Conservation (phyloP, 2,888 invertebrate genomes). For the Leptopilina syphax region DNA sequence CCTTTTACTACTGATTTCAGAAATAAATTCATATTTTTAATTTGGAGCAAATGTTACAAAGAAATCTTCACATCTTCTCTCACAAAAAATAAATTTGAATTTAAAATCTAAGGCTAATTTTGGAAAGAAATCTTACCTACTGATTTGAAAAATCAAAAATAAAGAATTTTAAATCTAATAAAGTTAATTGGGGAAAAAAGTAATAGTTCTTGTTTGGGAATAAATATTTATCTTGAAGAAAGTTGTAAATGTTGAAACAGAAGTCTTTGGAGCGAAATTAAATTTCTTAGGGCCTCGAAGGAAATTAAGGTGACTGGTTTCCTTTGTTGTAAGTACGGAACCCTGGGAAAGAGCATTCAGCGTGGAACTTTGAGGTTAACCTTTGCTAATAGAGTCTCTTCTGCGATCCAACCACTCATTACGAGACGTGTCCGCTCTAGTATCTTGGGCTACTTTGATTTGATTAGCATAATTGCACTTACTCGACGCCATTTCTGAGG, state of each 20-base stretch:
- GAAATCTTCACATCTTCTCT: too few relatives aligned
- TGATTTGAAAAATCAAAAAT: too few relatives aligned
- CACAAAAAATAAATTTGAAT: too few relatives aligned
- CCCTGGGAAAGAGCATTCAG: constrained; percentile 56
- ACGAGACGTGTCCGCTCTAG: constrained; percentile 66
- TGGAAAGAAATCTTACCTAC: too few relatives aligned
- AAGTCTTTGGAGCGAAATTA: constrained; percentile 57
- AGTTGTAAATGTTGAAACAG: constrained; percentile 38
- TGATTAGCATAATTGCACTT: constrained; percentile 74
- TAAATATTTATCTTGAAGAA: background rate
- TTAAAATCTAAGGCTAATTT: too few relatives aligned
- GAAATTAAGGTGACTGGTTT: constrained; percentile 56
- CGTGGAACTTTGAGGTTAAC: constrained; percentile 69
- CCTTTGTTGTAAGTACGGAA: constrained; percentile 54
- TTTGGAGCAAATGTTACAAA: too few relatives aligned
- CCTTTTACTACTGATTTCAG: too few relatives aligned
- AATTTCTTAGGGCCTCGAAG: constrained; percentile 57
- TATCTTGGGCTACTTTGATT: constrained; percentile 71
- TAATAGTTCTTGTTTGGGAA: too few relatives aligned
- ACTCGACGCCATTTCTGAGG: constrained; percentile 53
- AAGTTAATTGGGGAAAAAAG: too few relatives aligned
- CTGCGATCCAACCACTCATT: constrained; percentile 70
- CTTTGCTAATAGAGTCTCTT: constrained; percentile 68
- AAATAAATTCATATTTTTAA: too few relatives aligned
- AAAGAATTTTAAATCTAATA: too few relatives aligned